phyloP scores from a whole-genome alignment of 2,888 invertebrate genomes.

The Campopleginae sp. region DNA sequence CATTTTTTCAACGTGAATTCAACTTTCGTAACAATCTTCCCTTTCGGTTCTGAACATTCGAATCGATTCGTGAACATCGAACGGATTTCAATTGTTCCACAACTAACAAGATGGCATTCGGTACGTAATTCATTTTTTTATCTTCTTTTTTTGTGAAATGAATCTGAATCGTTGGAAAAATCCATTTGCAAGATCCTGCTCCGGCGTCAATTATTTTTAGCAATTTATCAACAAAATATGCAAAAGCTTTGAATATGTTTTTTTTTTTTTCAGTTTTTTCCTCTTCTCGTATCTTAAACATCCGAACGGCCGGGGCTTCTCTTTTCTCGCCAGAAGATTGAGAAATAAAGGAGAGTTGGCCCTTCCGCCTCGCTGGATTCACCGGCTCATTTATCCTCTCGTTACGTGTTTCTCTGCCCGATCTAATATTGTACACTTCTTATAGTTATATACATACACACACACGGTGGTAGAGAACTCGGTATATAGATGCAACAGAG shows the following conservation, averaged over 20 bases:
- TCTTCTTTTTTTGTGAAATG: not conserved
- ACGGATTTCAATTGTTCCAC: not conserved
- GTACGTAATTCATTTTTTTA: too few species aligned
- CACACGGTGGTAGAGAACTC: conserved; percentile 1
- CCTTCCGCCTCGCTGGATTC: conserved; percentile 54
- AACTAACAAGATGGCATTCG: not conserved
- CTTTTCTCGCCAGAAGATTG: conserved; percentile 42
- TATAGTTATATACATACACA: not conserved
- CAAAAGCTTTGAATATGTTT: not conserved
- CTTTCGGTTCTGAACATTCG: not conserved
- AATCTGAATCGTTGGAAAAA: not conserved
- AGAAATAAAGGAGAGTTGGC: conserved; percentile 47
- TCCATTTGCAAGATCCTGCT: too few species aligned
- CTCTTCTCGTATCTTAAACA: conserved; percentile 3
- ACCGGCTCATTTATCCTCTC: conserved; percentile 58
- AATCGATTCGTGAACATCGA: not conserved
- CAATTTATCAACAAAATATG: not conserved
- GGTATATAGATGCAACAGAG: conserved; percentile 6
- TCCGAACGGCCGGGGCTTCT: not conserved
- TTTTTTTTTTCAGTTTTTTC: not conserved
- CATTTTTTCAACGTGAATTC: not conserved
- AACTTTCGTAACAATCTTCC: not conserved
- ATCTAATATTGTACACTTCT: conserved; percentile 38
- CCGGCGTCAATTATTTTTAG: not conserved
- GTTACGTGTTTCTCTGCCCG: conserved; percentile 52